Evolutionary conservation across 2,888 invertebrate species (phyloP), one percentile per base, ranked within the genome.

Genomic region (Cylindroiulus punctatus): DNA sequence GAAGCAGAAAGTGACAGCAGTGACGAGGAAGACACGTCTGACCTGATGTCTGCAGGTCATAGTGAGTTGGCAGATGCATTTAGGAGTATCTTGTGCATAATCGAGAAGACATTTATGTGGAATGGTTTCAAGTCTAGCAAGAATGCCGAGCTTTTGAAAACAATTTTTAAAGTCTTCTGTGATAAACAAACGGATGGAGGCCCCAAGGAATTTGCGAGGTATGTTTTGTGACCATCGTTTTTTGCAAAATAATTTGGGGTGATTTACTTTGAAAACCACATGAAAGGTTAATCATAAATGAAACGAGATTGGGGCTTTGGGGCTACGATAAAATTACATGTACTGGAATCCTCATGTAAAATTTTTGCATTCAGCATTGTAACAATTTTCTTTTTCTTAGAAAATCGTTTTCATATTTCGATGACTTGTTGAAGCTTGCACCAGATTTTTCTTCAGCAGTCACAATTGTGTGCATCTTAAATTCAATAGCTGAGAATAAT

Each of bases 31-130:
- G 57, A 57, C 22, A 22, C 12, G 22, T 57, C 57, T 22, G 57
- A 57, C 1, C 5, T 17, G 22, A 22, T 22, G 4, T 22, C 32
- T 32, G 2, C 14, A 8, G 7, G 19, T 82, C 3, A 30, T 14
- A 19, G n/a, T 82, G 40, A 1, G 0, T 32, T 82, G 32, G 32
- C 30, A 7, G 82, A 82, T 32, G 82, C 40, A 40, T 82, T 82
- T 4, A 7, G 8, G n/a, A 82, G 40, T 32, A 82, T 82, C 32
- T 32, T 82, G 14, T 32, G 40, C 32, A 82, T 82, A 1, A 82
- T 82, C 12, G 40, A 82, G 19, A 82, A 19, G n/a, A 82, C 32
- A 17, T 82, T 82, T 40, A 82, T n/a, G 30, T 82, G 82, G 82
- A 82, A 30, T 19, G 82, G 40, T 5, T 82, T 82, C 40, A 82